Percentiles rank a stretch among this genome's conserved stretches.
Conservation (phyloP, 2,113 vertebrate species). For the Anolis carolinensis region DNA sequence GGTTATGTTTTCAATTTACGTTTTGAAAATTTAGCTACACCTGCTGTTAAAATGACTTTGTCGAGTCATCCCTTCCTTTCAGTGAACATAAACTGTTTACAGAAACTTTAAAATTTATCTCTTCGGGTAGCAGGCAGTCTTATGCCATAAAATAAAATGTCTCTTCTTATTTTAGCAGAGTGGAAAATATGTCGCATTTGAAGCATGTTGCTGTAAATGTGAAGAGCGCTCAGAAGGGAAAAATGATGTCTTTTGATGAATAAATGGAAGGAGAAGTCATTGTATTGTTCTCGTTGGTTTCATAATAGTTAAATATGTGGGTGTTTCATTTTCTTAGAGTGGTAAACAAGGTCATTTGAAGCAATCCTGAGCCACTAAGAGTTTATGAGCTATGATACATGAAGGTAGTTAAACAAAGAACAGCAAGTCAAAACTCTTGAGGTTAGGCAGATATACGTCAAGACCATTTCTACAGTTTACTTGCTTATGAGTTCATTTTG, state of each 20-base stretch:
- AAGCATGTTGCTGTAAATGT: background rate
- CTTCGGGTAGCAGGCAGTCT: background rate
- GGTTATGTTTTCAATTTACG: background rate
- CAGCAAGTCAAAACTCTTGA: accelerated
- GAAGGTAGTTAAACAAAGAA: background rate
- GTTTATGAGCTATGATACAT: background rate
- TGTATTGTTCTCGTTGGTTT: background rate
- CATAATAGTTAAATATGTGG: background rate
- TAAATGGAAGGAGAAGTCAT: background rate
- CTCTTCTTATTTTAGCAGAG: background rate
- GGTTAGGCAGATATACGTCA: no score
- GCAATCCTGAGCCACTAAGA: background rate
- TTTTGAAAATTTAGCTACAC: constrained; percentile 1
- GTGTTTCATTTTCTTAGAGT: background rate
- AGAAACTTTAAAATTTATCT: background rate
- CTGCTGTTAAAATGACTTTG: background rate
- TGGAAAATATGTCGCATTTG: background rate
- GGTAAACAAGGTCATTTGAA: background rate
- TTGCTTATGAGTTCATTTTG: no score
- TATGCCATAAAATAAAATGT: background rate
- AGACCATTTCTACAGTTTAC: no score
- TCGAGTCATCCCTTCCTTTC: background rate
- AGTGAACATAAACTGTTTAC: constrained; percentile 1
- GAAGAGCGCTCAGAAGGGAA: background rate
- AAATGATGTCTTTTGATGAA: background rate